A percentile compares a stretch with the other conserved stretches of the same genome.
Evolutionary conservation across 2,113 vertebrate species (phyloP).

Genomic region (Lates calcarifer): DNA sequence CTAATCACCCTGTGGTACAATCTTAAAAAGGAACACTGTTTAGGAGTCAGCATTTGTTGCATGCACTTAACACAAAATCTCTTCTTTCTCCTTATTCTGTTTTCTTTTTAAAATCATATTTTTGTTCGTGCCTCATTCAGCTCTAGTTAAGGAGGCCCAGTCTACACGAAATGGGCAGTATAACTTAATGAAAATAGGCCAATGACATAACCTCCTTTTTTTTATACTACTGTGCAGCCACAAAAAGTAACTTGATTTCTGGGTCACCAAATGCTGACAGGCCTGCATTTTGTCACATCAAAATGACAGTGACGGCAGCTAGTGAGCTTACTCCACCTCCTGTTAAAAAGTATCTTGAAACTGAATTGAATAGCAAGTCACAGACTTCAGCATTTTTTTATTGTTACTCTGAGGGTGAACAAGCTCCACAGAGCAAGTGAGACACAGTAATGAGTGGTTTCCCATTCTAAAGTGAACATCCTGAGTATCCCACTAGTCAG

Average conservation of each 20-base stretch:
- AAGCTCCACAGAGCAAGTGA: constrained; percentile 19
- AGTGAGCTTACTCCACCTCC: background rate
- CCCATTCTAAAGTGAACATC: constrained; percentile 12
- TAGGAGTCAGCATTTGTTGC: too few relatives aligned
- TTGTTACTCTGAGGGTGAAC: constrained; percentile 11
- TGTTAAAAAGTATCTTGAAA: background rate
- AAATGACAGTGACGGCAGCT: background rate
- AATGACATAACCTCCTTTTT: background rate
- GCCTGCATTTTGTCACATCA: constrained; percentile 13
- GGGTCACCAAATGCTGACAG: constrained; percentile 1
- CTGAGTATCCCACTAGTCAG: constrained; percentile 5
- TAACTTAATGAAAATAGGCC: background rate
- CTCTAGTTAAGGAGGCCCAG: background rate
- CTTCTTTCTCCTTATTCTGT: too few relatives aligned
- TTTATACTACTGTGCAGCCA: background rate
- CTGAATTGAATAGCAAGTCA: constrained; percentile 2
- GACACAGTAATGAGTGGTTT: constrained; percentile 21
- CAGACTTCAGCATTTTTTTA: background rate
- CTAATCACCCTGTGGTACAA: too few relatives aligned
- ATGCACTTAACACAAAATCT: too few relatives aligned
- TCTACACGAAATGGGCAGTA: background rate
- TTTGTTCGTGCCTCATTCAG: background rate
- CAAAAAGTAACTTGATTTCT: background rate
- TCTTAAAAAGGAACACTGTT: too few relatives aligned
- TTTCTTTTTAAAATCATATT: background rate